Evolutionary conservation across 2,888 invertebrate genomes (phyloP).

Genomic region (Campoletis raptor): DNA sequence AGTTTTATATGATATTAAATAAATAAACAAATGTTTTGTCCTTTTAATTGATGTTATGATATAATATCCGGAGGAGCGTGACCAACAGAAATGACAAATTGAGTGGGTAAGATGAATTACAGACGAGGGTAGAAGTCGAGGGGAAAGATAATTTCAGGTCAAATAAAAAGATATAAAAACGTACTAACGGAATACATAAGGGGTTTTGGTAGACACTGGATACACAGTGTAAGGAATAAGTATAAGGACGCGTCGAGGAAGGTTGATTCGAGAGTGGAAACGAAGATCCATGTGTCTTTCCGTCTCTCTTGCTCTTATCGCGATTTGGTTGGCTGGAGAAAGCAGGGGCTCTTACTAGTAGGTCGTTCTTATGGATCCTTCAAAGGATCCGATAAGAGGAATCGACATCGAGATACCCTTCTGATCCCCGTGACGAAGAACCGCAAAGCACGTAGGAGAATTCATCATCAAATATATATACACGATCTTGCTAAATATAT

Average conservation of each 20-base stretch:
- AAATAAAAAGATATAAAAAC: constrained; percentile 27
- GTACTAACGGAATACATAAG: constrained; percentile 34
- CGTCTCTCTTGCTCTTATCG: constrained; percentile 14
- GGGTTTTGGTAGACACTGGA: constrained; percentile 12
- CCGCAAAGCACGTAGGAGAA: constrained; percentile 47
- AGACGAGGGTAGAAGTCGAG: constrained; percentile 3
- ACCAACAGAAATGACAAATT: not conserved
- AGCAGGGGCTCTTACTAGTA: constrained; percentile 1
- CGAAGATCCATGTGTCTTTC: constrained; percentile 1
- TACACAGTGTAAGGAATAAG: constrained; percentile 23
- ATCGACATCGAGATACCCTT: constrained; percentile 36
- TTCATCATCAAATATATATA: constrained; percentile 3
- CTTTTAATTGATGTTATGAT: not conserved
- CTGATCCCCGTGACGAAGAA: constrained; percentile 44
- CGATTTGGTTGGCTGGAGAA: constrained; percentile 44
- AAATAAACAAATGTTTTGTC: not conserved
- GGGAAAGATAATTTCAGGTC: constrained; percentile 31
- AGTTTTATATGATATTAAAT: too few species aligned
- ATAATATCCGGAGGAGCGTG: not conserved
- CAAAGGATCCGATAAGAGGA: constrained; percentile 49
- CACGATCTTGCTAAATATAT: constrained; percentile 12
- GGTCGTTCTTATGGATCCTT: constrained; percentile 33
- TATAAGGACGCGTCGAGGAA: constrained; percentile 8
- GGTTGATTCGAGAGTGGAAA: constrained; percentile 28
- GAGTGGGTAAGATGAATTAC: constrained; percentile 1